phyloP scores from a whole-genome alignment of 2,797 vertebrate species.

The Ispidina lecontei region DNA sequence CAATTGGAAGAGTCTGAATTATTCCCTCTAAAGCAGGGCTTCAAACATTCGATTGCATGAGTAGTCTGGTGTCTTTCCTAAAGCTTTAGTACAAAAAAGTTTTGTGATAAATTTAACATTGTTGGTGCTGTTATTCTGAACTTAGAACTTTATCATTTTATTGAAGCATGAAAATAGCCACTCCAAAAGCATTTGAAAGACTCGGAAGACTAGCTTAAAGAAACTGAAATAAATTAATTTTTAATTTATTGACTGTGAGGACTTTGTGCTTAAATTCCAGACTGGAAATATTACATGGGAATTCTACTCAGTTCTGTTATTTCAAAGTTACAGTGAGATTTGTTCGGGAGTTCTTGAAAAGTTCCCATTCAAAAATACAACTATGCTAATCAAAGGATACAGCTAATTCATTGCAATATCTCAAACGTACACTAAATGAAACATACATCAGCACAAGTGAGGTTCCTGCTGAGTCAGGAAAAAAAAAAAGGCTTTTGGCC shows the following conservation, averaged over 20 bases:
- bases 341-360: neutral
- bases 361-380: neutral
- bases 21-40: neutral
- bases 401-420: neutral
- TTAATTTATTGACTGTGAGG: neutral
- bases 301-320: neutral
- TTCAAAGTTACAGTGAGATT: neutral
- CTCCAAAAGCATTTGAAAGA: neutral
- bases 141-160: neutral
- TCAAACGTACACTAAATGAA: neutral
- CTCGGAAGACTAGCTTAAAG: neutral
- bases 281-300: neutral
- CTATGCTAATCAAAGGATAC: neutral
- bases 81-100: neutral
- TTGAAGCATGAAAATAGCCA: neutral
- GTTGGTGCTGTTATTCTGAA: neutral
- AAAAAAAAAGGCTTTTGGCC: neutral
- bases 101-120: neutral
- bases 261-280: neutral
- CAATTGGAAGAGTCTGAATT: rapidly evolving
- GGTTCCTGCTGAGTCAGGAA: neutral
- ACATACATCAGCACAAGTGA: rapidly evolving
- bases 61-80: neutral
- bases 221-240: neutral
- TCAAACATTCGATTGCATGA: neutral